Evolutionary conservation across 2,888 invertebrate species (phyloP), one percentile per base, ranked within the genome.

Genomic region (Camptogramma bilineatum): DNA sequence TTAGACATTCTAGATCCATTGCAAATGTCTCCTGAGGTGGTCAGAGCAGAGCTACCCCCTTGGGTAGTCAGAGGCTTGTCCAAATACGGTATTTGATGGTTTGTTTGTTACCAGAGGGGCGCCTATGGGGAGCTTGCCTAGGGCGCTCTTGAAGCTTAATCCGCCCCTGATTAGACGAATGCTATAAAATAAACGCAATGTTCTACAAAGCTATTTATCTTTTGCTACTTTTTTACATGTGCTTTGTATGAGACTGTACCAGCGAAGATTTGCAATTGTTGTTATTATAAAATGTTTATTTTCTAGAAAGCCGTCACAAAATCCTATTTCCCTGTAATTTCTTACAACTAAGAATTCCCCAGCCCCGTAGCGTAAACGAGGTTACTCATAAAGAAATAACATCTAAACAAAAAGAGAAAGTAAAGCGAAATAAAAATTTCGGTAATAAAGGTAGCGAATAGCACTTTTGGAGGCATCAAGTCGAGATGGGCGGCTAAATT

Each of bases 401-500:
- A 81, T 76, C 75, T 73, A 75, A 83, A 85, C 81, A 83, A 81
- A 82, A 80, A 81, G 76, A 75, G 71, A 75, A 75, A 78, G 71
- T 71, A 76, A 83, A 81, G 79, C 78, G 82, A 85, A 86, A 87
- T 84, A 84, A 85, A 86, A 88, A 84, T 81, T 81, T 79, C 66
- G 70, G 79, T 79, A 83, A 85, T 85, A 83, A 85, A 85, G 83
- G 85, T 84, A 80, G 82, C 77, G 82, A 86, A 87, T 86, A 85
- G 86, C 85, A 86, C 85, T 87, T 87, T 85, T 73, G 80, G 82
- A 84, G 80, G 84, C 85, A 86, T 87, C 88, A 87, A 87, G 83
- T 83, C 82, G 87, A 83, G 84, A 86, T 87, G 85, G 86, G 82
- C 80, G 85, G 74, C 85, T 88, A 86, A 89, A 90, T 89, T 87